Percentiles rank a stretch among this genome's conserved stretches.
Conservation (phyloP, 1,140 invertebrate species). For the Drosophila tropicalis region DNA sequence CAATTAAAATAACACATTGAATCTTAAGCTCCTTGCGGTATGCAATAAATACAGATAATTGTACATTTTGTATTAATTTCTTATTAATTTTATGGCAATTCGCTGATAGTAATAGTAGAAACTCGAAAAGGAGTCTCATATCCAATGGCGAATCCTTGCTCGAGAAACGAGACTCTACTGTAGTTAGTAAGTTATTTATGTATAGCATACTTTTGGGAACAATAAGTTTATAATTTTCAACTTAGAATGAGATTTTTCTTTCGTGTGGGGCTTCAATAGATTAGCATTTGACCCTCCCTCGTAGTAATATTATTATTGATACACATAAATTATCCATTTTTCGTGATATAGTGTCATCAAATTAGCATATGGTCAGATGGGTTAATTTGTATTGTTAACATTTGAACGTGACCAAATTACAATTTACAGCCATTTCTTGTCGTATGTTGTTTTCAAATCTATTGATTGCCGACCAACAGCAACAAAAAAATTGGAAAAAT, state of each 20-base stretch:
- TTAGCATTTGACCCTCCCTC: background rate
- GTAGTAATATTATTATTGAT: background rate
- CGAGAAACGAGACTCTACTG: too few relatives aligned
- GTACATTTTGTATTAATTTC: too few relatives aligned
- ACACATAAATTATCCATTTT: background rate
- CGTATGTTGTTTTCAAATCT: constrained; percentile 24
- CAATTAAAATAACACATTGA: background rate
- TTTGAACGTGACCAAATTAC: constrained; percentile 62
- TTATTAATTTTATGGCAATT: too few relatives aligned
- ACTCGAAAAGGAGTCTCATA: too few relatives aligned
- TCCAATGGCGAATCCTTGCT: too few relatives aligned
- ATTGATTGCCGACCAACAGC: constrained; percentile 37
- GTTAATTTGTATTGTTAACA: constrained; percentile 66
- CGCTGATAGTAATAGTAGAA: too few relatives aligned
- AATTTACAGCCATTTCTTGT: constrained; percentile 24
- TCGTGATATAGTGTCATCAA: constrained; percentile 44
- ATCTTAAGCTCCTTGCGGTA: background rate
- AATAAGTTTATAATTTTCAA: too few relatives aligned
- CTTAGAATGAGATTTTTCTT: too few relatives aligned
- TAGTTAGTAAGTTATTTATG: background rate
- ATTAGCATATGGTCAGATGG: constrained; percentile 36
- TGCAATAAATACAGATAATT: background rate
- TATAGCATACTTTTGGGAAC: background rate
- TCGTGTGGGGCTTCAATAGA: too few relatives aligned
- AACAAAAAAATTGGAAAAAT: constrained; percentile 33